Evolutionary conservation across 1,140 invertebrate genomes (phyloP).

Genomic region (Rhagoletis pomonella): DNA sequence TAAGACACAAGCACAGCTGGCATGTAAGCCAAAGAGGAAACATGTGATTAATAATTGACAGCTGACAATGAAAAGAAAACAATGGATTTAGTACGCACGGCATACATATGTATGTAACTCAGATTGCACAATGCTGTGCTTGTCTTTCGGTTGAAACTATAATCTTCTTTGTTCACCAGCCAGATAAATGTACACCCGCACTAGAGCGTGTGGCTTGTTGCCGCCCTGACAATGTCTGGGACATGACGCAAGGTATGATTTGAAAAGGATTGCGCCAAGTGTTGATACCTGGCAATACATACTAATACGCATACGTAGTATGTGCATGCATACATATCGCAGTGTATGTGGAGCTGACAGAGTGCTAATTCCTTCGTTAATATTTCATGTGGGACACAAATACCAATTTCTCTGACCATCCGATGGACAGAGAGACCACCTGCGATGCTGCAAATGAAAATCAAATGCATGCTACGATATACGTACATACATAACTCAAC

Average conservation of each 20-base stretch:
- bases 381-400: neutral
- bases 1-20: too few relatives aligned
- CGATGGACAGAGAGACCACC: neutral
- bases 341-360: neutral
- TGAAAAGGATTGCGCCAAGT: too few relatives aligned
- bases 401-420: neutral
- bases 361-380: constrained; percentile 34
- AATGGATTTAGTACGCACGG: neutral
- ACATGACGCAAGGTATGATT: too few relatives aligned
- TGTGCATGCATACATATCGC: neutral
- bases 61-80: neutral
- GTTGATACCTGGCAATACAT: too few relatives aligned
- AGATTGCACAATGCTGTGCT: too few relatives aligned
- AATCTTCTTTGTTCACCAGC: neutral
- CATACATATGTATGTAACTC: neutral
- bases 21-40: neutral
- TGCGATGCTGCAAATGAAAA: constrained; percentile 22
- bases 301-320: neutral
- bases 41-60: constrained; percentile 39
- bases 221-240: neutral
- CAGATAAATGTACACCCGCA: neutral
- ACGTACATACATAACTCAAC: neutral
- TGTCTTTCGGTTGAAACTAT: neutral
- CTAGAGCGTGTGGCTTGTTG: neutral
- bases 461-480: neutral